Conservation (phyloP, 2,797 vertebrate species). For the Pseudochromis fuscus region DNA sequence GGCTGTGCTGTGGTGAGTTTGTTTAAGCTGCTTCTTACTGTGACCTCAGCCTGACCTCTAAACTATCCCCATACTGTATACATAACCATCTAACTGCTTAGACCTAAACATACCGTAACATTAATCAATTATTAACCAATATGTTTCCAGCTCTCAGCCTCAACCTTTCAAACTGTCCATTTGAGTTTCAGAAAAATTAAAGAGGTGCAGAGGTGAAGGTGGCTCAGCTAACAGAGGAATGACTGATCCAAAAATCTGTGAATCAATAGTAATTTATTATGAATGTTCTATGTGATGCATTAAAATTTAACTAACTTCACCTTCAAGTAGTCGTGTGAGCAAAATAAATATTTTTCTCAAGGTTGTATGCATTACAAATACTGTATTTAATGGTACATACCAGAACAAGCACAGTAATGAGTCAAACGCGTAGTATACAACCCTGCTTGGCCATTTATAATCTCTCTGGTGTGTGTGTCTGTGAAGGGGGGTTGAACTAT, state of each 20-base stretch:
- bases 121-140: too few relatives aligned
- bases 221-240: constrained; percentile 9
- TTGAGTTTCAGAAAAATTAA: constrained; percentile 38
- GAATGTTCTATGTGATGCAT: neutral
- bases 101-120: too few relatives aligned
- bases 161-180: constrained; percentile 26
- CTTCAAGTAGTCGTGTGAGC: constrained; percentile 4
- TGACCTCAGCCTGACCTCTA: neutral
- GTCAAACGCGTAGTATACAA: too few relatives aligned
- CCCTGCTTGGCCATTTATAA: neutral
- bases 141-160: neutral
- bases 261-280: neutral
- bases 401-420: too few relatives aligned
- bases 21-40: too few relatives aligned
- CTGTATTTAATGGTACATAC: too few relatives aligned
- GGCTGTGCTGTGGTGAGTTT: too few relatives aligned
- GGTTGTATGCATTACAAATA: too few relatives aligned
- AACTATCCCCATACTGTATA: neutral
- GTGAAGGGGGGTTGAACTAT: neutral
- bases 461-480: neutral
- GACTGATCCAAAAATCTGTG: neutral
- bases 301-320: neutral
- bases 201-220: neutral
- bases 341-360: neutral
- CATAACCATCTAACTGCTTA: neutral